These are phyloP conservation scores for Trissonchulus sp. DNA, from an alignment of 2,888 invertebrate species.

Conservation along the genomic window DNA sequence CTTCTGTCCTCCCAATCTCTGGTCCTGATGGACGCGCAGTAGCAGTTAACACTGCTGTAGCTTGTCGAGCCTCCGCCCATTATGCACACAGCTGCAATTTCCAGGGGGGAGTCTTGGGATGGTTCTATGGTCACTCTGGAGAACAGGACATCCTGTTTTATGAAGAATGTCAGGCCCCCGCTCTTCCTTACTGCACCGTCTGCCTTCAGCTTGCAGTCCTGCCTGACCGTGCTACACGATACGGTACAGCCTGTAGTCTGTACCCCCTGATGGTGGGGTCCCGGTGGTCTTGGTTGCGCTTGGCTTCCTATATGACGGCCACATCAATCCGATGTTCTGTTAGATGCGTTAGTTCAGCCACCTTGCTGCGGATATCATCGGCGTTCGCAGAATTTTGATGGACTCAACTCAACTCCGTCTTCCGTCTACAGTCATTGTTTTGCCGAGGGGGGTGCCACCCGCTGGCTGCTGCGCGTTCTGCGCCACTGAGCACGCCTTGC, in stretches of 20 bases:
- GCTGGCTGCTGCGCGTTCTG: too few relatives aligned
- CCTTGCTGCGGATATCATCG: not conserved
- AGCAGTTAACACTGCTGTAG: not conserved
- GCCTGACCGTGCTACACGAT: not conserved
- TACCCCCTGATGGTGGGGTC: too few relatives aligned
- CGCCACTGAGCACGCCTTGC: not conserved
- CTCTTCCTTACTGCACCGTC: not conserved
- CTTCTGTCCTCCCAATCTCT: not conserved
- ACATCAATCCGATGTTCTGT: not conserved
- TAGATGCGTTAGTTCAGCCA: conserved; percentile 12
- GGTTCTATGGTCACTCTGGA: not conserved
- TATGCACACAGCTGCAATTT: not conserved
- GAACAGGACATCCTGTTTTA: conserved; percentile 12
- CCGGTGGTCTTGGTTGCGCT: too few relatives aligned
- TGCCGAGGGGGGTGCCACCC: too few relatives aligned
- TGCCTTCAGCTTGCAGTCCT: not conserved
- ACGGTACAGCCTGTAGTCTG: too few relatives aligned
- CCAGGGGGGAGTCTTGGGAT: not conserved
- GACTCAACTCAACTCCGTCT: too few relatives aligned
- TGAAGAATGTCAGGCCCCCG: not conserved
- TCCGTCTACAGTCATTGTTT: too few relatives aligned
- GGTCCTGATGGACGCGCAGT: conserved; percentile 1
- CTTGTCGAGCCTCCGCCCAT: not conserved
- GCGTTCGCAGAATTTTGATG: too few relatives aligned
- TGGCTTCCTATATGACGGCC: not conserved